Base-by-base conservation (phyloP, 2,888 invertebrate genomes). In the Patella caerulea region DNA sequence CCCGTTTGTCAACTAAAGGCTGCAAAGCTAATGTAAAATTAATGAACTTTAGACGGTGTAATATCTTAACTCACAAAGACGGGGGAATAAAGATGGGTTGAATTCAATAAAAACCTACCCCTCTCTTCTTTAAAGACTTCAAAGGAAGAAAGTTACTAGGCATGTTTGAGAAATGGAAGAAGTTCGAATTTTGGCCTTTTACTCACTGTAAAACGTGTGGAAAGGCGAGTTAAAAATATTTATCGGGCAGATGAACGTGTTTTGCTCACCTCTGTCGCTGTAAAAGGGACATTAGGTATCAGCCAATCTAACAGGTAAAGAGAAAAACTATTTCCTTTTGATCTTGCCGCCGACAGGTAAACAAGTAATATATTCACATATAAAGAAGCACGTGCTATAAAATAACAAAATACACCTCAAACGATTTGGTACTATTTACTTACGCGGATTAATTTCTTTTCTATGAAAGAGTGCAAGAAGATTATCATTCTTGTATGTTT, bases 361-460 rank as follows among this genome's bases (percentile, higher is more conserved):
- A 65, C 65, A 65, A 65, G 65, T n/a, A 24, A 65, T 19, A 65
- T 65, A 65, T 65, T 19, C 19, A 65, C 19, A 65, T 65, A 65
- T 65, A 65, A 24, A 65, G 65, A 65, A 9, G 65, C 65, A 65
- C 65, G 65, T 65, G 65, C 65, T 24, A 9, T 11, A 65, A 19
- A 19, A 65, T 24, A 9, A 65, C 14, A 65, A 65, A 65, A 65
- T 65, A 65, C 65, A 65, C 65, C 65, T 65, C 65, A 65, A 65
- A 65, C 65, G 65, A 65, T 65, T 65, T 65, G 65, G 65, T 65
- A 65, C 65, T 65, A 65, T 65, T 65, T 65, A 65, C 65, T 12
- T 65, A 65, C 65, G 65, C 65, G 65, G 65, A 65, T 65, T 65
- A 65, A 65, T 65, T 65, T 65, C 65, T 65, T 65, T 65, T 65